These are phyloP conservation scores for Harmothoe impar DNA, from an alignment of 2,888 invertebrate species.

Conservation along the genomic window DNA sequence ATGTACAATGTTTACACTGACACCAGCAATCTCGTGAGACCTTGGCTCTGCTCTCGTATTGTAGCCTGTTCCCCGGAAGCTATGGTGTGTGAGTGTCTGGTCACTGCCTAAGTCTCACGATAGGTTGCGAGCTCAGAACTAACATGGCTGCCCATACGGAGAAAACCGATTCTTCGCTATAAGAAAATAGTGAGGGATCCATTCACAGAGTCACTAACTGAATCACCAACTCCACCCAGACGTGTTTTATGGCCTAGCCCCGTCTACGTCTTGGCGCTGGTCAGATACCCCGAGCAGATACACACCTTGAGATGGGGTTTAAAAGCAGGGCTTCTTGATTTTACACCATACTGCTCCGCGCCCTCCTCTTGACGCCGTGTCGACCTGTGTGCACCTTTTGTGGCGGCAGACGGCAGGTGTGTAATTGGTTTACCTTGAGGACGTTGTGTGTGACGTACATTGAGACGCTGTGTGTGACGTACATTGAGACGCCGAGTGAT, in stretches of 20 bases:
- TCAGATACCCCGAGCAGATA: too few species aligned
- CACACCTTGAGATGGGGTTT: not conserved
- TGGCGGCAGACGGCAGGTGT: not conserved
- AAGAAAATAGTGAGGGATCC: too few species aligned
- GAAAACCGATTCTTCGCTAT: too few species aligned
- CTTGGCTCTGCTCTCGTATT: too few species aligned
- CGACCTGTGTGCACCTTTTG: not conserved
- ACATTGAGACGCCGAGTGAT: not conserved
- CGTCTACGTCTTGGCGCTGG: not conserved
- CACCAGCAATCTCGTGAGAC: too few species aligned
- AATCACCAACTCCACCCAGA: not conserved
- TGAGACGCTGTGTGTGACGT: not conserved
- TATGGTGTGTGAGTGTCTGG: too few species aligned
- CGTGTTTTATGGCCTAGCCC: conserved; percentile 3
- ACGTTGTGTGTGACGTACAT: conserved; percentile 12
- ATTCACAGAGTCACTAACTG: too few species aligned
- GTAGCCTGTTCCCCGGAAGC: too few species aligned
- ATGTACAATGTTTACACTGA: too few species aligned
- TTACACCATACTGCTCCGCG: not conserved
- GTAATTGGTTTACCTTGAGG: conserved; percentile 13
- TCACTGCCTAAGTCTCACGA: too few species aligned
- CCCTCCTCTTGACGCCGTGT: not conserved
- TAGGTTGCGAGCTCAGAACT: too few species aligned
- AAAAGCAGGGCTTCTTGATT: not conserved
- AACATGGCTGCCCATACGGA: too few species aligned